Evolutionary conservation across 2,888 invertebrate genomes (phyloP), one percentile per base, ranked within the genome.

Genomic region (Drosophila colorata): DNA sequence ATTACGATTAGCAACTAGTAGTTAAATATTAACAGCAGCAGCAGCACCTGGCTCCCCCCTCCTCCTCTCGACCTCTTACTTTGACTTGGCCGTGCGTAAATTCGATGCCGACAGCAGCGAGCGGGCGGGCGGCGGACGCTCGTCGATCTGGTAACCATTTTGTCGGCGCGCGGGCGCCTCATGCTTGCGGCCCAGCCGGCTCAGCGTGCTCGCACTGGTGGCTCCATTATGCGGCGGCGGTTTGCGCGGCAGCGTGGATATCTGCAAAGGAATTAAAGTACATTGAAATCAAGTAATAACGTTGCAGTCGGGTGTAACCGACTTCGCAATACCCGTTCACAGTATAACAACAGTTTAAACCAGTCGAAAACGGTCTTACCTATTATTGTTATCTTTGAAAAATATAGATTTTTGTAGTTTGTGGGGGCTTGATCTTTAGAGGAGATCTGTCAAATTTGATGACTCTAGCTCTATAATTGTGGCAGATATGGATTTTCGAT

Each of bases 31-130:
- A 77, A 77, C 74, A 76, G 66, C 75, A 56, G 74, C 44, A 25
- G 31, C 31, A 76, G 76, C 76, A 76, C 76, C 76, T 41, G 57
- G 43, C 40, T 35, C 16, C 4, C 25, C 13, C 4, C 2, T 3
- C 8, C 8, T 20, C 16, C 43, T n/a, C 16, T 9, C 9, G 2
- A 8, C 9, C 9, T 0, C 40, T 80, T 69, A 87, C 65, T 85
- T 85, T 35, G 70, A 65, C 47, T 74, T 82, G 65, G 86, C 71
- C 73, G 76, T 90, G 64, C 89, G 90, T 69, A 90, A 75, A 79
- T 90, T 90, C 68, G 91, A 88, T n/a, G 91, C 60, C n/a, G 85
- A 91, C 9, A 91, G 67, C 52, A 90, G 87, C 16, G 92, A 91
- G 49, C 92, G 88, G 9, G 91, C 85, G 2, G 91, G 74, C 77